Evolutionary conservation across 1,140 invertebrate genomes (phyloP), one percentile per base, ranked within the genome.

Genomic region (Galendromus occidentalis): DNA sequence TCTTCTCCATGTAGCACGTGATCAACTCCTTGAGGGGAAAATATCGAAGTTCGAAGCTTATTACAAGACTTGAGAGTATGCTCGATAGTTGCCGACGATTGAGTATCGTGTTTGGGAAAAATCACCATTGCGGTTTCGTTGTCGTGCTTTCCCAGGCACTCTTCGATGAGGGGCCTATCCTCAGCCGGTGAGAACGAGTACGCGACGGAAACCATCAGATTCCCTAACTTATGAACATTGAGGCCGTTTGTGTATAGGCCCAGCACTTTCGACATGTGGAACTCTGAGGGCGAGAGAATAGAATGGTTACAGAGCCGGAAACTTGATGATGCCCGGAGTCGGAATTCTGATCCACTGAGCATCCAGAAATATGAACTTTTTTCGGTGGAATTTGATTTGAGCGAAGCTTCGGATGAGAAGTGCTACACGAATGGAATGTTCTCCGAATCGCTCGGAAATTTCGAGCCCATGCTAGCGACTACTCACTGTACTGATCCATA

Each of bases 211-310:
- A 59, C 51, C 25, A 59, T 25, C 1, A 59, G 14, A 22, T 25
- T 59, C 14, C 51, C 51, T 5, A 59, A 22, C 25, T 59, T 17
- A 22, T 59, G 51, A 25, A 59, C 22, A 25, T 59, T 59, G 51
- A 59, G 33, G 20, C 51, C 51, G 33, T 59, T 59, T 22, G 22
- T 59, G 51, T 59, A 59, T 22, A 59, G 25, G 14, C 17, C 14
- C 25, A 59, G 51, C 1, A 59, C 51, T 33, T 59, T 59, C 51
- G 51, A 59, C 51, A 59, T 59, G 51, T 59, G 51, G 51, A 59
- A 59, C 20, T 59, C 51, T 59, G 25, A 4, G 33, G 33, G 17
- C 12, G 25, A 59, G 51, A 22, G 22, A 22, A 39, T 4, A 4
- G 33, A 39, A 39, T 39, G 4, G 33, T n/a, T n/a, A n/a, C n/a